Conservation (phyloP, 2,888 invertebrate genomes). For the Drosophila prostipennis region DNA sequence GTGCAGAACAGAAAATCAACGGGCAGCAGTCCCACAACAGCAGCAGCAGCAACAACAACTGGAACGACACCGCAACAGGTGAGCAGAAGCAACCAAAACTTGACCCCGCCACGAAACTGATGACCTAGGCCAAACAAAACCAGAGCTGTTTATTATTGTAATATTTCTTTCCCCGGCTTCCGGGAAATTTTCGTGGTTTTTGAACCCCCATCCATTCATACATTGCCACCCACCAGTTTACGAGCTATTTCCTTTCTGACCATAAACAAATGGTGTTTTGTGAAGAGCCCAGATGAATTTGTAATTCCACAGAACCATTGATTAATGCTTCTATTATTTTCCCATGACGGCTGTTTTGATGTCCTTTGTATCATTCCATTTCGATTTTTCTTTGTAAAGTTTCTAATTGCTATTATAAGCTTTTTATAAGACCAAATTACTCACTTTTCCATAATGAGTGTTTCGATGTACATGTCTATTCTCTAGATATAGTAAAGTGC, state of each 20-base stretch:
- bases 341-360: neutral
- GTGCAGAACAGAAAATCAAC: slow-evolving; percentile 33
- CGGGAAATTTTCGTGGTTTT: slow-evolving; percentile 18
- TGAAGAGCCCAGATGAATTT: slow-evolving; percentile 4
- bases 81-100: slow-evolving; percentile 27
- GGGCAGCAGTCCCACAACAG: slow-evolving; percentile 35
- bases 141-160: slow-evolving; percentile 25
- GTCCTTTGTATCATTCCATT: neutral
- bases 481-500: neutral
- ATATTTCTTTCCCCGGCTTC: slow-evolving; percentile 18
- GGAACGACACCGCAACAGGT: slow-evolving; percentile 57
- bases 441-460: neutral
- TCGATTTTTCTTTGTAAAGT: too few relatives aligned
- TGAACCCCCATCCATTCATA: slow-evolving; percentile 7
- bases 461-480: neutral
- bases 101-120: slow-evolving; percentile 34
- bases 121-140: slow-evolving; percentile 46
- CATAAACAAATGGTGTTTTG: slow-evolving; percentile 19
- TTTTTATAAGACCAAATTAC: neutral
- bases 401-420: neutral
- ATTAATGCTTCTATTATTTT: slow-evolving; percentile 13
- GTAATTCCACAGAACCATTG: slow-evolving; percentile 24
- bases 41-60: slow-evolving; percentile 15
- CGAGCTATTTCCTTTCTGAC: slow-evolving; percentile 19
- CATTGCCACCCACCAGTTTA: slow-evolving; percentile 11